Conservation (phyloP, 2,888 invertebrate genomes). For the Blastobasis adustella region DNA sequence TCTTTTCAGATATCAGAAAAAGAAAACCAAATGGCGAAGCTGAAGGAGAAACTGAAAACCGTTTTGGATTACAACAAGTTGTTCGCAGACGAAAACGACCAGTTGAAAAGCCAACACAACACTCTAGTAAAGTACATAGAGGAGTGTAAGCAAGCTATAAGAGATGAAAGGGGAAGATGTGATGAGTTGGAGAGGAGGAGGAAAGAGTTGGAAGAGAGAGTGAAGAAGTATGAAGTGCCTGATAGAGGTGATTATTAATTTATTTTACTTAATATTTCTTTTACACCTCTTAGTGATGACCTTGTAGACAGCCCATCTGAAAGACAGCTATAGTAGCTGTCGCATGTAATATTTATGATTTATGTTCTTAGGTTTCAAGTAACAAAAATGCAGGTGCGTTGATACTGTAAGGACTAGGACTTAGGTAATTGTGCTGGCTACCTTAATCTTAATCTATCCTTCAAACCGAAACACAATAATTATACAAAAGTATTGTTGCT, state of each 20-base stretch:
- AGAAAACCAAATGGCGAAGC: slow-evolving; percentile 73
- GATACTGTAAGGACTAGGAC: no score
- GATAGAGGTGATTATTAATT: slow-evolving; percentile 43
- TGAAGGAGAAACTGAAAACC: slow-evolving; percentile 76
- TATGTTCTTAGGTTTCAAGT: no score
- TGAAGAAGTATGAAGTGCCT: slow-evolving; percentile 53
- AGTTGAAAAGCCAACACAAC: slow-evolving; percentile 63
- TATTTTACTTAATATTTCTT: not conserved
- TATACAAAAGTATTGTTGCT: no score
- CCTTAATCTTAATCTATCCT: no score
- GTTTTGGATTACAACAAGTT: slow-evolving; percentile 77
- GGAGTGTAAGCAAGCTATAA: slow-evolving; percentile 64
- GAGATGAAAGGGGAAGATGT: slow-evolving; percentile 55
- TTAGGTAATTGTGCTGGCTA: no score
- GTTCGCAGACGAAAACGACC: slow-evolving; percentile 77
- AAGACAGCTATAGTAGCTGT: no score
- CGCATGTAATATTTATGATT: no score
- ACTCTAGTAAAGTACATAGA: slow-evolving; percentile 68
- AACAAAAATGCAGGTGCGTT: no score
- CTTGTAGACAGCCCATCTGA: no score
- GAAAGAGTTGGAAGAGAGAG: slow-evolving; percentile 45
- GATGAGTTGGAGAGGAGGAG: slow-evolving; percentile 43
- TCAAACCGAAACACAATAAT: no score
- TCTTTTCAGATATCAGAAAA: slow-evolving; percentile 71
- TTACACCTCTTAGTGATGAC: no score